Percentiles rank a stretch among this genome's conserved stretches.
Evolutionary conservation across 2,797 vertebrate genomes (phyloP).

Genomic region (Enoplosus armatus): DNA sequence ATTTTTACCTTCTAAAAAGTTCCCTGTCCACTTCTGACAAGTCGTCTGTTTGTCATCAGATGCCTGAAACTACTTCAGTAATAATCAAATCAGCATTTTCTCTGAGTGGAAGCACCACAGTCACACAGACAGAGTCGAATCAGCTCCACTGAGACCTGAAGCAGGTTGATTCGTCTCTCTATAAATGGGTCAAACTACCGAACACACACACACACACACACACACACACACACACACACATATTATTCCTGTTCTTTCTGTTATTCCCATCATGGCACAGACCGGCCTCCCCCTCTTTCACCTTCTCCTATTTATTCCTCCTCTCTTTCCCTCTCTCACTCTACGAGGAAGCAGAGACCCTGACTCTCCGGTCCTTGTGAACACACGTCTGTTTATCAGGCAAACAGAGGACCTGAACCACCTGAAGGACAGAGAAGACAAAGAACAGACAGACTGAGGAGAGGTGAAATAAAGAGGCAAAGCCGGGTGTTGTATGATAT

Average conservation of each 20-base stretch:
- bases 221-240: constrained; percentile 12
- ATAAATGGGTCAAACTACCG: constrained; percentile 63
- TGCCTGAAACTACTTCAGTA: neutral
- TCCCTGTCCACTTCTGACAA: neutral
- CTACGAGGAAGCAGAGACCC: constrained; percentile 30
- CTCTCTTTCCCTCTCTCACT: constrained; percentile 27
- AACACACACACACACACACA: constrained; percentile 20
- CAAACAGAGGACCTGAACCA: neutral
- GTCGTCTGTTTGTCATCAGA: neutral
- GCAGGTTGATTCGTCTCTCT: constrained; percentile 48
- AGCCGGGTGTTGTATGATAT: neutral
- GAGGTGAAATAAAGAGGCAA: constrained; percentile 1
- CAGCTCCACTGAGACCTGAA: constrained; percentile 53
- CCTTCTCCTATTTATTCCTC: constrained; percentile 20
- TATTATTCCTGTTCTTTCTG: constrained; percentile 22
- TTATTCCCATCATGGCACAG: constrained; percentile 56
- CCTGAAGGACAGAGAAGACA: neutral
- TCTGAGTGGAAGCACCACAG: neutral
- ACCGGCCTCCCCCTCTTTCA: constrained; percentile 13
- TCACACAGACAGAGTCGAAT: too few relatives aligned
- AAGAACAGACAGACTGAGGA: neutral
- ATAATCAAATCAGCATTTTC: neutral
- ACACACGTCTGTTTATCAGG: constrained; percentile 10
- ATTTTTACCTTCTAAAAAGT: too few relatives aligned
- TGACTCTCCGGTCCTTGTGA: constrained; percentile 11